Conservation (phyloP, 2,888 invertebrate genomes). For the Callyntrura guangdongensis region DNA sequence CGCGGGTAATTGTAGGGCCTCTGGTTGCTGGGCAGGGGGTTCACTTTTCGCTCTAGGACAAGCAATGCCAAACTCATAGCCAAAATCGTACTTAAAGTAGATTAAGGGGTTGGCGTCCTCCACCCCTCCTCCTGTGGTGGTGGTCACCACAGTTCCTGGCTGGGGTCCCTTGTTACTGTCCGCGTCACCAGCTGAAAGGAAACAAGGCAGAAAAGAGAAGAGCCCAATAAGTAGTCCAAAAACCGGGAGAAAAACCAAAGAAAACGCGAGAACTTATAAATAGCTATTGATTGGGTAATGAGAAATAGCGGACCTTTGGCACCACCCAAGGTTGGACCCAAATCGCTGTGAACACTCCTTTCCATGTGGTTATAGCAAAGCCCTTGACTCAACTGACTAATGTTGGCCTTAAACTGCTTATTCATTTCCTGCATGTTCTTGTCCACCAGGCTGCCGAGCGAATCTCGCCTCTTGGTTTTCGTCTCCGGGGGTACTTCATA, state of each 20-base stretch:
- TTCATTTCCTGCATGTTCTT: conserved; percentile 78
- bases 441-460: conserved; percentile 66
- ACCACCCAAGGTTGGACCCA: conserved; percentile 65
- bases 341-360: conserved; percentile 68
- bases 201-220: background rate
- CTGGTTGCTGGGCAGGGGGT: conserved; percentile 34
- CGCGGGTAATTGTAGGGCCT: background rate
- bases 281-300: background rate
- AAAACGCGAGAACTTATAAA: background rate
- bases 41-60: conserved; percentile 87
- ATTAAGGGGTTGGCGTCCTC: conserved; percentile 87
- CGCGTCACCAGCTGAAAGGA: background rate
- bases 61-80: conserved; percentile 92
- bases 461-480: conserved; percentile 85
- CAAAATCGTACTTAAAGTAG: conserved; percentile 94
- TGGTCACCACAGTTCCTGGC: background rate
- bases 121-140: conserved; percentile 35
- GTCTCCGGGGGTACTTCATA: conserved; percentile 85
- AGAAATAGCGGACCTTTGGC: conserved; percentile 4
- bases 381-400: conserved; percentile 75
- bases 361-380: conserved; percentile 83
- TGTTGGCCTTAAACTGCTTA: conserved; percentile 76
- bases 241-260: too few relatives aligned
- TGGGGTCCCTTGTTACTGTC: background rate
- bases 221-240: too few relatives aligned